A percentile compares a stretch with the other conserved stretches of the same genome.
phyloP scores from a whole-genome alignment of 2,797 vertebrate species.

The Anguilla pacifica region DNA sequence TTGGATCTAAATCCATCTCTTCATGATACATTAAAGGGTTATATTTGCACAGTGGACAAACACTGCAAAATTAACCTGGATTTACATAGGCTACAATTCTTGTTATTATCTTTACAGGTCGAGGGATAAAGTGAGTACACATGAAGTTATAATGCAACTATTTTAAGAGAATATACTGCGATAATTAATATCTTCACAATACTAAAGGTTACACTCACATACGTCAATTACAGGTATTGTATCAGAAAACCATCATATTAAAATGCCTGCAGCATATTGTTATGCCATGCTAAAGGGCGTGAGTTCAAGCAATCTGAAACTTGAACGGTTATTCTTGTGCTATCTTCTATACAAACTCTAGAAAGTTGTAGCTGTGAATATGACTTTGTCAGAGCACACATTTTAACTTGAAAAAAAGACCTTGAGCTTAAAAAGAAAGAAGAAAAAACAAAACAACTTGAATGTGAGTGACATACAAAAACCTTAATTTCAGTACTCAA shows the following conservation, averaged over 20 bases:
- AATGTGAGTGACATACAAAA: not conserved
- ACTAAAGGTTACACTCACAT: not conserved
- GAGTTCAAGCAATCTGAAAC: not conserved
- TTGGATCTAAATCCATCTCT: not conserved
- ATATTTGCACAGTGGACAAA: not conserved
- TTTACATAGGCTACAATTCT: not conserved
- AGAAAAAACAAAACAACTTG: not conserved
- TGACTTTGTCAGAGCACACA: not conserved
- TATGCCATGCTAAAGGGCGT: too few species aligned
- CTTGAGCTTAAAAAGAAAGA: not conserved
- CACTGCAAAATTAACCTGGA: not conserved
- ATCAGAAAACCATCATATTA: not conserved
- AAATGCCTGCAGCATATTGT: not conserved
- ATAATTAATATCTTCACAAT: not conserved
- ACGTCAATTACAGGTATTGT: not conserved
- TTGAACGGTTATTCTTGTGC: not conserved
- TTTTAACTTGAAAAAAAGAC: not conserved
- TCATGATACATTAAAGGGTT: not conserved
- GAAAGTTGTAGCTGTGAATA: too few species aligned
- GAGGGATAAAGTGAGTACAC: not conserved
- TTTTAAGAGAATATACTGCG: not conserved
- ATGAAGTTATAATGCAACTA: not conserved
- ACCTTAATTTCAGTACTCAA: not conserved
- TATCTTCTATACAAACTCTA: not conserved
- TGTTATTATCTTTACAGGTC: not conserved